Evolutionary conservation across 2,888 invertebrate species (phyloP).

Genomic region (Seira ritae): DNA sequence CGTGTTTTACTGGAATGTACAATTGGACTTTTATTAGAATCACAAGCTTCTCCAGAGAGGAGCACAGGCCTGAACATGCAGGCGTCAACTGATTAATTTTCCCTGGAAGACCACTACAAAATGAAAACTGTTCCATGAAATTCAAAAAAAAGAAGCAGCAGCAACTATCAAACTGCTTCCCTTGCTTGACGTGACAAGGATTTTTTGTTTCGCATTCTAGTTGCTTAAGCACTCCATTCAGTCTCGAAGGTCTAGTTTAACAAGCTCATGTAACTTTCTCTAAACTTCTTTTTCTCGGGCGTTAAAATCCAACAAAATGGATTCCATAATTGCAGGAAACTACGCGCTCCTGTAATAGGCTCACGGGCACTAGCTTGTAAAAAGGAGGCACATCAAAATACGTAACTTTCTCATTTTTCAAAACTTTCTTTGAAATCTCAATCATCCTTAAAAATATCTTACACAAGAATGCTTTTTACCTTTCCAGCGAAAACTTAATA

Average conservation of each 20-base stretch:
- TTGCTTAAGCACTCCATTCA: too few relatives aligned
- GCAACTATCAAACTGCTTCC: too few relatives aligned
- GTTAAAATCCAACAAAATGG: neutral
- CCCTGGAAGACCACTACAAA: neutral
- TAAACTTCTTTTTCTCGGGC: neutral
- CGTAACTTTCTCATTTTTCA: slow-evolving; percentile 19
- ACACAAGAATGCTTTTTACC: neutral
- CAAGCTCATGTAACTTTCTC: neutral
- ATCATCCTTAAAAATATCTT: slow-evolving; percentile 11
- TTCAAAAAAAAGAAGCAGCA: too few relatives aligned
- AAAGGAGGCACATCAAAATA: neutral
- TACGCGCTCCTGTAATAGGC: too few relatives aligned
- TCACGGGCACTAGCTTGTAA: too few relatives aligned
- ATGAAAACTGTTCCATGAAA: neutral
- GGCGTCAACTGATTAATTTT: slow-evolving; percentile 1
- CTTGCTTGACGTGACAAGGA: too few relatives aligned
- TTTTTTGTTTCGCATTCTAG: too few relatives aligned
- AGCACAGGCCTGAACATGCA: too few relatives aligned
- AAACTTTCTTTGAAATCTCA: slow-evolving; percentile 15
- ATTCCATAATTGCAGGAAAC: neutral
- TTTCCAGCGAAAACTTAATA: neutral
- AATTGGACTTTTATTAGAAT: too few relatives aligned
- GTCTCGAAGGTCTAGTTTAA: neutral
- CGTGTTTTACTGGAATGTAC: too few relatives aligned
- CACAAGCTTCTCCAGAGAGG: too few relatives aligned